Evolutionary conservation across 2,113 vertebrate genomes (phyloP).

Genomic region (Myotis yumanensis): DNA sequence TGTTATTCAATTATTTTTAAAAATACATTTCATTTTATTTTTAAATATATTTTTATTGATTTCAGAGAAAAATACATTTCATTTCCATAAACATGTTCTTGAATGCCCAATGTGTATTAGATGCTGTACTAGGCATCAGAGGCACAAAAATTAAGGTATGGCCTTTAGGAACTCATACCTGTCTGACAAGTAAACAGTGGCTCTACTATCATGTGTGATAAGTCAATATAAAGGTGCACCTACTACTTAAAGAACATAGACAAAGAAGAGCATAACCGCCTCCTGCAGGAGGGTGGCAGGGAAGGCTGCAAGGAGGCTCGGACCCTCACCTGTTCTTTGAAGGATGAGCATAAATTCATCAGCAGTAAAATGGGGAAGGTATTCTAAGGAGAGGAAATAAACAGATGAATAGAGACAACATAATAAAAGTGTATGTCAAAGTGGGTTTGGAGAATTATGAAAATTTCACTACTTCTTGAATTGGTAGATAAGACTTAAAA

Average conservation of each 20-base stretch:
- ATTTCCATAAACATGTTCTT: background rate
- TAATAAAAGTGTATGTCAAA: background rate
- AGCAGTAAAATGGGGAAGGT: background rate
- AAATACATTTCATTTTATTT: background rate
- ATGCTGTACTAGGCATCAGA: background rate
- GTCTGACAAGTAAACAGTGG: background rate
- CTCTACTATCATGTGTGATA: background rate
- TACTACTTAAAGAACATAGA: background rate
- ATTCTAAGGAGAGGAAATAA: background rate
- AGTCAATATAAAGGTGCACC: background rate
- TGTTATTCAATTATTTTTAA: background rate
- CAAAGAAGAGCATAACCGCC: background rate
- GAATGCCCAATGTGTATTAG: background rate
- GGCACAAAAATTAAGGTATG: background rate
- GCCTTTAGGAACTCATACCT: background rate
- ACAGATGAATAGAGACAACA: background rate
- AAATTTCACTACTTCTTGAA: background rate
- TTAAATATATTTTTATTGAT: no score
- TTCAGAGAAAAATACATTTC: background rate
- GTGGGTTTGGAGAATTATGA: background rate
- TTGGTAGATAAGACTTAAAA: background rate
- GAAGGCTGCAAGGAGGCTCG: background rate
- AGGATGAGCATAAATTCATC: background rate
- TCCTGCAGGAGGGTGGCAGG: background rate
- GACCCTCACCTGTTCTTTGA: background rate